These are phyloP conservation scores for Monochamus saltuarius DNA, from an alignment of 1,140 invertebrate genomes.

Conservation along the genomic window DNA sequence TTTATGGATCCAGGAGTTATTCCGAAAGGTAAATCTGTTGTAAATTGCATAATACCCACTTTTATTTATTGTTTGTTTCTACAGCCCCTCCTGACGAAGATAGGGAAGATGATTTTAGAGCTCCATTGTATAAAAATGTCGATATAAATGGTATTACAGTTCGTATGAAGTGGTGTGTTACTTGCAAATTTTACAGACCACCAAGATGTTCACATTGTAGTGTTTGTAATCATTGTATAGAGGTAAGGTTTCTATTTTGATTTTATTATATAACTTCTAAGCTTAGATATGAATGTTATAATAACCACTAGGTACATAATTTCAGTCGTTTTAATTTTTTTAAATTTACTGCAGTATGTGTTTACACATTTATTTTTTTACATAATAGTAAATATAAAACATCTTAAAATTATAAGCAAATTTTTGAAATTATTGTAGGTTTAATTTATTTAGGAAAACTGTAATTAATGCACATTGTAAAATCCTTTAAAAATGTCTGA, in stretches of 20 bases:
- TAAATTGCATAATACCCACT: not conserved
- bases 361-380: too few relatives aligned
- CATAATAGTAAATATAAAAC: too few relatives aligned
- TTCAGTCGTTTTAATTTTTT: too few relatives aligned
- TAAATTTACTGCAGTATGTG: too few relatives aligned
- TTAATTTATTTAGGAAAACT: too few relatives aligned
- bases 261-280: not conserved
- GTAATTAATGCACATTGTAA: too few relatives aligned
- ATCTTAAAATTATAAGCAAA: too few relatives aligned
- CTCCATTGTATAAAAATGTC: slow-evolving; percentile 96
- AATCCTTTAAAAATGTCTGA: too few relatives aligned
- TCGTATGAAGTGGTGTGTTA: slow-evolving; percentile 99
- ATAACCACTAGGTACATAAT: too few relatives aligned
- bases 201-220: slow-evolving; percentile 98
- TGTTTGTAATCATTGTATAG: slow-evolving; percentile 98
- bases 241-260: slow-evolving; percentile 67
- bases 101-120: slow-evolving; percentile 94
- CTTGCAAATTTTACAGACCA: slow-evolving; percentile 98
- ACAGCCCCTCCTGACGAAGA: slow-evolving; percentile 94
- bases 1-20: slow-evolving; percentile 99
- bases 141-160: slow-evolving; percentile 98
- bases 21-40: slow-evolving; percentile 82
- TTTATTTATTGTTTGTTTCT: slow-evolving; percentile 25
- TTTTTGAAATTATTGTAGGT: too few relatives aligned
- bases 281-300: too few relatives aligned